Percentiles rank a stretch among this genome's conserved stretches.
phyloP scores from a whole-genome alignment of 2,797 vertebrate species.

The Brotogeris chrysoptera region DNA sequence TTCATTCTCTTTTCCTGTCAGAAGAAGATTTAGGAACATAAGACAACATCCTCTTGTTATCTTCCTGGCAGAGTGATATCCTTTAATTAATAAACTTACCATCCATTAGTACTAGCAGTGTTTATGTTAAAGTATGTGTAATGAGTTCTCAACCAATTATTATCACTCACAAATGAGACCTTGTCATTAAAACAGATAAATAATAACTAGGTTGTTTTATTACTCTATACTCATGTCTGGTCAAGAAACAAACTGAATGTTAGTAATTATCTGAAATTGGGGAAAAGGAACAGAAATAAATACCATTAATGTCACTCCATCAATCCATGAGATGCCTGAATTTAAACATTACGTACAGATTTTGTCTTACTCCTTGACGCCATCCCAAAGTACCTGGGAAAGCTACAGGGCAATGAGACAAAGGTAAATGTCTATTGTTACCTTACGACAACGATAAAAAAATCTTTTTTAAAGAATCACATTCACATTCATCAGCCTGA shows the following conservation, averaged over 20 bases:
- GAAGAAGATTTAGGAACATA: neutral
- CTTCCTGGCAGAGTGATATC: neutral
- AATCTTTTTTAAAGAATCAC: neutral
- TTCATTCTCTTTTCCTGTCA: neutral
- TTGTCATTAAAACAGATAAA: neutral
- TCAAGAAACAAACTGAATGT: neutral
- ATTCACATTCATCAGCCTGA: neutral
- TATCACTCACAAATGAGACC: neutral
- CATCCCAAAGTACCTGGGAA: neutral
- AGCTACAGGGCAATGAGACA: neutral
- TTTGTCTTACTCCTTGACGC: neutral
- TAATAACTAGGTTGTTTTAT: neutral
- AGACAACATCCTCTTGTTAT: slow-evolving; percentile 33
- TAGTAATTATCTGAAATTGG: neutral
- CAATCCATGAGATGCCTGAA: neutral
- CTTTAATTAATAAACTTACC: slow-evolving; percentile 31
- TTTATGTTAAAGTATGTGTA: neutral
- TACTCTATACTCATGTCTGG: rapidly evolving
- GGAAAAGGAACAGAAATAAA: neutral
- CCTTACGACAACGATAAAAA: neutral
- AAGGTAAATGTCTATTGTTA: too few species aligned
- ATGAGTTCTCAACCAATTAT: slow-evolving; percentile 10
- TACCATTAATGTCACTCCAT: neutral
- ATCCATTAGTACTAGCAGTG: slow-evolving; percentile 31
- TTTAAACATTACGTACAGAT: neutral